Conservation (phyloP, 2,888 invertebrate genomes). For the Drosophila paramelanica region DNA sequence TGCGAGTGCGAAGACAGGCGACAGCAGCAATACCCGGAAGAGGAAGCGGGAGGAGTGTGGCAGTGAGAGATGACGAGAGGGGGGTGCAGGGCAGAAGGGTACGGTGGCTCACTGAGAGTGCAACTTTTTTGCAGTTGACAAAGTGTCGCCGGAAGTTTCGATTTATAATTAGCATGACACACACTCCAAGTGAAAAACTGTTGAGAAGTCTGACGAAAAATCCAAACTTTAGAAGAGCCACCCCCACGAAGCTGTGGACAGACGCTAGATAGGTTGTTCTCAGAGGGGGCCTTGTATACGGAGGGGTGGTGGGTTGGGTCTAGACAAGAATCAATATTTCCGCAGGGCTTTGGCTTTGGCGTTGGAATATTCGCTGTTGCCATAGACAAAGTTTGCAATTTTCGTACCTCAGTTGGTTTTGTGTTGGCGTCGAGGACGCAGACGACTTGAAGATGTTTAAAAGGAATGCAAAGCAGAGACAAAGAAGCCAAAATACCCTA, state of each 20-base stretch:
- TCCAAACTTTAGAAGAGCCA: slow-evolving; percentile 50
- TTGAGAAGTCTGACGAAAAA: slow-evolving; percentile 64
- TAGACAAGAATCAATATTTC: slow-evolving; percentile 74
- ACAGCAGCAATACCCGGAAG: not conserved
- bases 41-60: not conserved
- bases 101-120: slow-evolving; percentile 10
- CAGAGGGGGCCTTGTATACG: too few relatives aligned
- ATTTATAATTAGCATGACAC: slow-evolving; percentile 81
- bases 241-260: not conserved
- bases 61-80: not conserved
- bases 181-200: slow-evolving; percentile 69
- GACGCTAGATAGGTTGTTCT: slow-evolving; percentile 8
- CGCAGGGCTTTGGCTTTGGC: slow-evolving; percentile 46
- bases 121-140: slow-evolving; percentile 69
- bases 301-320: not conserved
- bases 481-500: slow-evolving; percentile 9
- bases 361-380: slow-evolving; percentile 7
- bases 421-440: slow-evolving; percentile 29
- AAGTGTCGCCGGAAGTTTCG: slow-evolving; percentile 79
- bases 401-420: slow-evolving; percentile 72
- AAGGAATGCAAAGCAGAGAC: not conserved
- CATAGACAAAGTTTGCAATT: slow-evolving; percentile 69
- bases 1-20: slow-evolving; percentile 35
- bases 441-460: slow-evolving; percentile 23
- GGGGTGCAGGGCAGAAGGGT: not conserved